Evolutionary conservation across 92 coral and sea anemone genomes (phyloP), one percentile per base, ranked within the genome.

Genomic region (Anthopleura xanthogrammica): DNA sequence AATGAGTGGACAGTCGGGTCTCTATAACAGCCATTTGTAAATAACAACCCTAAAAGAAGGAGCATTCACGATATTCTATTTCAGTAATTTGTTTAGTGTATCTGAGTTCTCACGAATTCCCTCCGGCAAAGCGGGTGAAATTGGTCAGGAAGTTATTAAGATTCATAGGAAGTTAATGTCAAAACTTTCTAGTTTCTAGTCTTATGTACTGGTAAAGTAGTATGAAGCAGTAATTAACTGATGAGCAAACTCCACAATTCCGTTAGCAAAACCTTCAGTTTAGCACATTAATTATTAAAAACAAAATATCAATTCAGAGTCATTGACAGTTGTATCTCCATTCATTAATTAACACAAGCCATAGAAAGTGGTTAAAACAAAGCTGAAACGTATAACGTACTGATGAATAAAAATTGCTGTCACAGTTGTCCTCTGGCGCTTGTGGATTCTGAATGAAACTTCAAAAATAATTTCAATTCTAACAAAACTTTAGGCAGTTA

Each of bases 281-380:
- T 29, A 62, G 11, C 29, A 20, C 29, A 62, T 62, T 62, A 62
- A 20, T 62, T 2, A 62, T 62, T 62, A 7, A 22, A 58, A 62
- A 62, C 13, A 68, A 68, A 23, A 68, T 68, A 29, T 29, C 74
- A 68, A 68, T 68, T 68, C 74, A 23, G 74, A 68, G 41, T 68
- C 58, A 54, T 36, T 68, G 74, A 22, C 74, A 68, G 74, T 68
- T 68, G 74, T 68, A 68, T 68, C 74, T 68, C 74, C 74, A 68
- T 68, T 68, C 74, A 68, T 2, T 29, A 68, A 68, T 68, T 68
- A 68, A 68, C 74, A 68, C 74, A 29, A 68, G 74, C 74, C 42
- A 29, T 36, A 68, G 74, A 23, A 68, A 68, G 41, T 24, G 41
- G 74, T 12, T 12, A 68, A 29, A 29, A 29, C 16, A 68, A 68